Evolutionary conservation across 2,797 vertebrate genomes (phyloP).

Genomic region (Sparus aurata): DNA sequence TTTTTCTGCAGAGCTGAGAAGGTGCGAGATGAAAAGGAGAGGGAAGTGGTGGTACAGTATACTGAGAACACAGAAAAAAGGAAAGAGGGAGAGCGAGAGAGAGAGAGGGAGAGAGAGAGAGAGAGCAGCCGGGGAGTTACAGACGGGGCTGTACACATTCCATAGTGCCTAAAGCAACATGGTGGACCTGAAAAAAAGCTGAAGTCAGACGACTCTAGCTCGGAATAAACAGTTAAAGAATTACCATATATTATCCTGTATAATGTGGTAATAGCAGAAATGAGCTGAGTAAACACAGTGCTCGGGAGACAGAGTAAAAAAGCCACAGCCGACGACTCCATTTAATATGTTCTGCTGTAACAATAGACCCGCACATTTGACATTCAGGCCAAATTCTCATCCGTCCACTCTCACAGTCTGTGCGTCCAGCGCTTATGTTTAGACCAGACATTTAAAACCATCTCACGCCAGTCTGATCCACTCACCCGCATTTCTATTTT

Average conservation of each 20-base stretch:
- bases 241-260: constrained; percentile 62
- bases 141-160: constrained; percentile 61
- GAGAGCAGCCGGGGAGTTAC: constrained; percentile 45
- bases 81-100: constrained; percentile 21
- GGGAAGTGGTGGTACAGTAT: constrained; percentile 57
- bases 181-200: constrained; percentile 61
- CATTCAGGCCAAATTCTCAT: constrained; percentile 43
- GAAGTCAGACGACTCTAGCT: constrained; percentile 66
- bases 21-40: constrained; percentile 72
- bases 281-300: constrained; percentile 52
- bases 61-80: constrained; percentile 52
- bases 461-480: constrained; percentile 73
- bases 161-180: constrained; percentile 68
- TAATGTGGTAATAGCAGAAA: constrained; percentile 57
- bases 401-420: constrained; percentile 18
- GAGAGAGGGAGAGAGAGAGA: constrained; percentile 5
- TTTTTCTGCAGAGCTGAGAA: constrained; percentile 70
- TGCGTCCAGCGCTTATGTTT: constrained; percentile 56
- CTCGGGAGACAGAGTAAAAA: constrained; percentile 3
- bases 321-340: not conserved
- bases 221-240: constrained; percentile 53
- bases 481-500: constrained; percentile 76
- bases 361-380: constrained; percentile 34
- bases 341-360: constrained; percentile 23
- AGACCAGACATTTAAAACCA: constrained; percentile 76